Percentiles rank a stretch among this genome's conserved stretches.
These are phyloP conservation scores for Branchellion lobata DNA, from an alignment of 2,888 invertebrate genomes.

Conservation along the genomic window DNA sequence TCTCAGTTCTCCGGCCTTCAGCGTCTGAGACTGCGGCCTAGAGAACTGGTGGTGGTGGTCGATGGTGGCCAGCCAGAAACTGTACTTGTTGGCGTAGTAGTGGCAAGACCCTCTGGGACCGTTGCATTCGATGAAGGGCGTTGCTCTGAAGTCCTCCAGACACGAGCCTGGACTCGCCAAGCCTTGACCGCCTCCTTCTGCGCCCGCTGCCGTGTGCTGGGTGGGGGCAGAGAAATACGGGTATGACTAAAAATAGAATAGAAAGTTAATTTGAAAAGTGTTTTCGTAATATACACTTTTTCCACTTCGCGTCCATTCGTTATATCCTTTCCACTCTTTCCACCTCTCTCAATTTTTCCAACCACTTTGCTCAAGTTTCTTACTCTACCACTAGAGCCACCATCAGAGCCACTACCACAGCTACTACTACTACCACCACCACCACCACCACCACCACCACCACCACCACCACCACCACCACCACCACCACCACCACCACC, in stretches of 20 bases:
- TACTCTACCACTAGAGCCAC: too few relatives aligned
- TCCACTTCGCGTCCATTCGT: too few relatives aligned
- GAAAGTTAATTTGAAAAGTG: neutral
- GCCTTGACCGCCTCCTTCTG: conserved; percentile 88
- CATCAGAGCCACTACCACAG: too few relatives aligned
- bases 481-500: too few relatives aligned
- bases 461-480: too few relatives aligned
- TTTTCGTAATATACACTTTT: neutral
- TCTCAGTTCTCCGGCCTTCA: conserved; percentile 83
- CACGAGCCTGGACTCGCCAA: conserved; percentile 94
- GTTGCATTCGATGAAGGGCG: conserved; percentile 98
- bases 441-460: too few relatives aligned
- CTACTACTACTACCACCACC: too few relatives aligned
- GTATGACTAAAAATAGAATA: neutral
- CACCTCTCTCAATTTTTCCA: too few relatives aligned
- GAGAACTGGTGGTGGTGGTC: conserved; percentile 75
- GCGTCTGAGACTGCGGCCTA: conserved; percentile 78
- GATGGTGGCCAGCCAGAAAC: conserved; percentile 95
- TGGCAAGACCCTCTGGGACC: conserved; percentile 68
- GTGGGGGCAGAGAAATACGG: conserved; percentile 52
- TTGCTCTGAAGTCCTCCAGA: conserved; percentile 92
- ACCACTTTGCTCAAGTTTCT: too few relatives aligned
- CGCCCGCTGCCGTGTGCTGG: conserved; percentile 94
- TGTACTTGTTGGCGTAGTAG: conserved; percentile 79
- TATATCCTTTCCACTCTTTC: too few relatives aligned